Conservation (phyloP, 2,113 vertebrate genomes). For the Zosterops japonicus region DNA sequence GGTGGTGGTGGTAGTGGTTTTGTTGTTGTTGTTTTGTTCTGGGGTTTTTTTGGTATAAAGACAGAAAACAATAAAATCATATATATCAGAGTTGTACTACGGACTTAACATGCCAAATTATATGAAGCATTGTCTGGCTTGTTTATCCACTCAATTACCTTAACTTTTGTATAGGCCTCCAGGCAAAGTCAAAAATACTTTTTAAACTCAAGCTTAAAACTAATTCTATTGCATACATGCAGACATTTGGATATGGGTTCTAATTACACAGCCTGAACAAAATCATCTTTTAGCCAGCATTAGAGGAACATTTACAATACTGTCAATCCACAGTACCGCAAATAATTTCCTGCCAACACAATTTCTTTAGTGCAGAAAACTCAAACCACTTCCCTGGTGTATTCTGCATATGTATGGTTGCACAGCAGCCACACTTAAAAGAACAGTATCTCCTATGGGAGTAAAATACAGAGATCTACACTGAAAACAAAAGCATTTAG, state of each 20-base stretch:
- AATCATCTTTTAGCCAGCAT: background rate
- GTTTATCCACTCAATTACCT: background rate
- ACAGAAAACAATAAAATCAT: background rate
- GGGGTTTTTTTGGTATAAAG: background rate
- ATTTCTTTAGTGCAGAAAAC: background rate
- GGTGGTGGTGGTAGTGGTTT: too few relatives aligned
- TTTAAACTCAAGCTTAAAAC: background rate
- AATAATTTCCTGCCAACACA: background rate
- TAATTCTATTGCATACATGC: background rate
- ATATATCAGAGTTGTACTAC: background rate
- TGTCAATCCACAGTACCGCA: background rate
- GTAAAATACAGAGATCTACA: background rate
- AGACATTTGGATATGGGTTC: background rate
- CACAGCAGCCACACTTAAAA: background rate
- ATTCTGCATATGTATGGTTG: fast-evolving
- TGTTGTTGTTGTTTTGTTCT: too few relatives aligned
- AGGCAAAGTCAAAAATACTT: background rate
- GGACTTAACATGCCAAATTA: background rate
- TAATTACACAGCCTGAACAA: background rate
- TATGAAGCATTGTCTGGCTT: background rate
- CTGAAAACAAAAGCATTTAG: background rate
- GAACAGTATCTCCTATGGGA: background rate
- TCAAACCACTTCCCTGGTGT: background rate
- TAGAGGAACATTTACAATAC: background rate
- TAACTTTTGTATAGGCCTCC: background rate